Base-by-base conservation (phyloP, 2,888 invertebrate species). In the Margaritifera margaritifera region DNA sequence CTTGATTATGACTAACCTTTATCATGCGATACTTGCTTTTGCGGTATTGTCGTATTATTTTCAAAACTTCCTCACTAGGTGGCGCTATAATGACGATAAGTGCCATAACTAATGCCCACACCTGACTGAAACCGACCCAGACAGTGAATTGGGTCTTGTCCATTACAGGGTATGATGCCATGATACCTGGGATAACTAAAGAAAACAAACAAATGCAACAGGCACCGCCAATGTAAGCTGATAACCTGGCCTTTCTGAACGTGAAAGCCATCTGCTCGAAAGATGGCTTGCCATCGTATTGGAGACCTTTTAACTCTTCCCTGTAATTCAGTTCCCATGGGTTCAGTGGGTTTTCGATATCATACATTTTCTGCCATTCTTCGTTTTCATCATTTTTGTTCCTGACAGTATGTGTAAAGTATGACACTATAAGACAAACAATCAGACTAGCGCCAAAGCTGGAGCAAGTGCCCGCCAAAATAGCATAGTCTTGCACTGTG, bases 361-460 rank as follows among this genome's bases (percentile, higher is more conserved):
- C 84, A 64, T 84, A 85, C 80, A 86, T 82, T 68, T 86, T 86
- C 72, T 84, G 82, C 86, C 86, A 86, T 73, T 86, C 86, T 54
- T 66, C 58, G 56, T 84, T 78, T 61, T 75, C 83, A 59, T 82
- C 83, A 22, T 82, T 78, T 11, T 68, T 65, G 20, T 66, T 72
- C 60, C 78, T 73, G 52, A 86, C 84, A 8, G 74, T 64, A 71
- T 85, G 82, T 15, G 86, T 85, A 5, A 81, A 77, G 42, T 84
- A 66, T 4, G 86, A 86, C 15, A 82, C 82, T 8, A 81, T 68
- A 24, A 86, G 79, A 61, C 84, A 85, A 42, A 80, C 79, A 5
- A 73, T 66, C 25, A 85, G 72, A 67, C 84, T 83, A 64, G 82
- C 82, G 20, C 80, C 84, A 63, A 86, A 85, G 63, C 85, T 84